Percentiles rank a stretch among this genome's conserved stretches.
These are phyloP conservation scores for Aotus griseimembra DNA, from an alignment of 2,797 vertebrate species.

Conservation along the genomic window DNA sequence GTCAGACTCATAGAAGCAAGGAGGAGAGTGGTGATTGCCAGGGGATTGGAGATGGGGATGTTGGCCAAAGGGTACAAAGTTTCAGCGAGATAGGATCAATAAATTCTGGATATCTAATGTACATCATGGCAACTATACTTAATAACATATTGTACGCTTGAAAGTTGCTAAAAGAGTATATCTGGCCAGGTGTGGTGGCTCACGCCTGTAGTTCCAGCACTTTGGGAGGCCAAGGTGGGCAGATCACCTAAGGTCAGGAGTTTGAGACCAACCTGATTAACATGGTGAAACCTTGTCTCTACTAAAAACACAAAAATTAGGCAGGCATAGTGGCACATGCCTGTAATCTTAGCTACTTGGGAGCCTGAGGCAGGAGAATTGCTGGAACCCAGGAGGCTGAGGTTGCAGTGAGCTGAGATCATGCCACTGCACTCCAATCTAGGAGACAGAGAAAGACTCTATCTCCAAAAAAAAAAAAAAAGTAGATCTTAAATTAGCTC, in stretches of 20 bases:
- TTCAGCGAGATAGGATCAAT: not conserved
- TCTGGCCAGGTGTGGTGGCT: accelerated
- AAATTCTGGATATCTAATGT: not conserved
- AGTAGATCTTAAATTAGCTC: not conserved
- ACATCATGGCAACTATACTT: not conserved
- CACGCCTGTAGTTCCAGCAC: not conserved
- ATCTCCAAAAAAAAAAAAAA: not conserved
- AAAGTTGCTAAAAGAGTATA: not conserved
- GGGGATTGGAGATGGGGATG: not conserved
- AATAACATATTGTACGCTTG: not conserved
- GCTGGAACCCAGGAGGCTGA: not conserved
- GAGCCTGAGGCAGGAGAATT: not conserved
- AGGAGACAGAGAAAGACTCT: not conserved
- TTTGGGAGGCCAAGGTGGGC: not conserved
- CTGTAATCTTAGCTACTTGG: not conserved
- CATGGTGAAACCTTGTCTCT: not conserved
- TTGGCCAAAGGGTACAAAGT: not conserved
- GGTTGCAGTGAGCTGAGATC: not conserved
- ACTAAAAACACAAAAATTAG: not conserved
- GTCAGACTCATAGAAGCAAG: not conserved
- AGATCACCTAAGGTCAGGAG: not conserved
- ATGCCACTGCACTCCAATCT: not conserved
- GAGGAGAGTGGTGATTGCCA: not conserved
- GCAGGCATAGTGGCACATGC: not conserved
- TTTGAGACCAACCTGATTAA: not conserved